Percentiles rank a stretch among this genome's conserved stretches.
Conservation (phyloP, 2,113 vertebrate species). For the Ciconia maguari region DNA sequence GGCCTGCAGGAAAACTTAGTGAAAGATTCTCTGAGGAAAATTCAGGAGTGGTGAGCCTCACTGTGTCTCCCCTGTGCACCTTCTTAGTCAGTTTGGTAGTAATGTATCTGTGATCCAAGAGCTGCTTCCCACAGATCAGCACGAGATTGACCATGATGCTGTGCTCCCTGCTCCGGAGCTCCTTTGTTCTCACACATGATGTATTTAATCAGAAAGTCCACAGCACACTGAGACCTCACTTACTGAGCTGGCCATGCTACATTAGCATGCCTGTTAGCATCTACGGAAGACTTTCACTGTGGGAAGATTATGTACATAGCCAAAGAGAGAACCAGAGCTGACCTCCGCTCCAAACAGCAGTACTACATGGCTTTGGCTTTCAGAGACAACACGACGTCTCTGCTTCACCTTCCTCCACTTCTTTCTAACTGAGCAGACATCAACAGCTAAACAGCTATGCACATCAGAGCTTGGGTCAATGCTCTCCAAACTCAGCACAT, state of each 20-base stretch:
- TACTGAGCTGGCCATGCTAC: neutral
- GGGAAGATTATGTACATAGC: neutral
- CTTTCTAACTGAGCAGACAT: neutral
- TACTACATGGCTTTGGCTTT: neutral
- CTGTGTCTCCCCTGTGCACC: no score
- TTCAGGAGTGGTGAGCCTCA: neutral
- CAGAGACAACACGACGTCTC: rapidly evolving
- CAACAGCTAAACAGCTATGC: neutral
- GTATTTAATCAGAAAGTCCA: neutral
- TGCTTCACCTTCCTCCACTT: neutral
- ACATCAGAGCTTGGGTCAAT: neutral
- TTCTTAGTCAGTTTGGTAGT: neutral
- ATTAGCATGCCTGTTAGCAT: neutral
- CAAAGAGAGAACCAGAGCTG: neutral
- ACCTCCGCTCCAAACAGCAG: neutral
- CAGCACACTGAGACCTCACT: neutral
- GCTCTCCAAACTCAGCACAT: neutral
- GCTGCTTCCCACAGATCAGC: neutral
- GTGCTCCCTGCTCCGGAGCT: neutral
- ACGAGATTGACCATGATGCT: neutral
- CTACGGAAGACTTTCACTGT: neutral
- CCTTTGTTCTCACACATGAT: neutral
- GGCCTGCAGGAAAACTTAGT: neutral
- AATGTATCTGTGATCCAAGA: neutral
- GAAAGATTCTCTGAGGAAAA: neutral